Evolutionary conservation across 2,888 invertebrate species (phyloP), one percentile per base, ranked within the genome.

Genomic region (Hedychridium roseum): DNA sequence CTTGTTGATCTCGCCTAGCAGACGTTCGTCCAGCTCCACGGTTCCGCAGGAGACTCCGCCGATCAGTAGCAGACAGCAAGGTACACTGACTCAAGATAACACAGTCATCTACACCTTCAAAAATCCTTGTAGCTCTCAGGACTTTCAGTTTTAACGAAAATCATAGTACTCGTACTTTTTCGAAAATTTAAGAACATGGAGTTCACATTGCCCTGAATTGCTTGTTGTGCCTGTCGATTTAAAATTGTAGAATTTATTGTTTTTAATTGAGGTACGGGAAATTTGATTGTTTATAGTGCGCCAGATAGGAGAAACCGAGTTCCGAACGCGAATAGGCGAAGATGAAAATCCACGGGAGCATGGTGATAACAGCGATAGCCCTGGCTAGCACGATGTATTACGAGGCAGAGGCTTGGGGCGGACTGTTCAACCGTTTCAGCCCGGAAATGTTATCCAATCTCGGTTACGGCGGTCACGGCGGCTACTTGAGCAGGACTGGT

Each of bases 391-490:
- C 68, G 54, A 57, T 69, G 49, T 54, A 67, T 4, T 57, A 59
- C 18, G 65, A 60, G 5, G 78, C 71, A 16, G 81, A 86, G 57
- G 89, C 88, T 27, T 91, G 91, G 91, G 91, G 90, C 14, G 91
- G 91, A 0, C 83, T 91, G 17, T 92, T 92, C 81, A 92, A 92
- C 79, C 85, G 92, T 58, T 92, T 92, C 81, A 90, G 90, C 69
- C 90, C 91, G n/a, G 91, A 91, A 74, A 89, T 91, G 88, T 80
- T 91, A 31, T 87, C 89, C 48, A 91, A 91, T 78, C 81, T 91
- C 79, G 91, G 90, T 12, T 90, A 90, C 67, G 90, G 89, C 0
- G 84, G 84, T n/a, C 85, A 85, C 63, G 83, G 85, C 18, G 82
- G 83, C 30, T 86, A 78, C 77, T 72, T 77, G 3, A 70, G 68